Base-by-base conservation (phyloP, 2,888 invertebrate species). In the Branchipolynoe longqiensis region DNA sequence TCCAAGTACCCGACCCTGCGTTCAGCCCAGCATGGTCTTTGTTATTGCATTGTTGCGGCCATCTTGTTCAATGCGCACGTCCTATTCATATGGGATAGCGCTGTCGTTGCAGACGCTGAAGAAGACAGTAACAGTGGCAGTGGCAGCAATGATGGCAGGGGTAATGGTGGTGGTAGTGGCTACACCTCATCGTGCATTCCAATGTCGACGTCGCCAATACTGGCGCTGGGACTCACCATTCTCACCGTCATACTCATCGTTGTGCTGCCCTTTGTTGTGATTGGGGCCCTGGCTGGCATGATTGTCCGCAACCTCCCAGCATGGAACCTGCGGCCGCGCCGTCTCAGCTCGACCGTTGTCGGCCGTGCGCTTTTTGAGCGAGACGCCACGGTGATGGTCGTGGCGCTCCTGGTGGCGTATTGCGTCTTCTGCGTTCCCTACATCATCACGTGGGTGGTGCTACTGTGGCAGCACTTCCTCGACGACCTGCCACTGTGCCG, bases 401-500 rank as follows among this genome's bases (percentile, higher is more conserved):
- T 54, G 18, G 25, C 73, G n/a, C 40, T 84, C 28, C 8, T 41
- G 56, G 62, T 31, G 36, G 12, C 41, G 22, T 84, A 62, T 40
- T 73, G 18, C 36, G 18, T 84, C 40, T 36, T 84, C 41, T 84
- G 84, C 36, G 56, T 84, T 12, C 84, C 84, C 18, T 84, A 84
- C 28, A 41, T 73, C 48, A 73, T 69, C 22, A 54, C 84, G 1
- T 84, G 84, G 84, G 40, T 38, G 2, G 69, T 84, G 31, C 33
- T 84, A n/a, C 33, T 84, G 22, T 84, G 62, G 69, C 84, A 73
- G 22, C 73, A 84, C 48, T 84, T 73, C 73, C 25, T 73, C n/a
- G 54, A n/a, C 3, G 73, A 73, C 28, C 18, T 84, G n/a, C 62
- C 84, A 1, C 33, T 84, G 41, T 84, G 84, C 48, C 48, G 40